Percentiles rank a stretch among this genome's conserved stretches.
These are phyloP conservation scores for Dendrolimus punctatus DNA, from an alignment of 1,140 invertebrate species.

Conservation along the genomic window DNA sequence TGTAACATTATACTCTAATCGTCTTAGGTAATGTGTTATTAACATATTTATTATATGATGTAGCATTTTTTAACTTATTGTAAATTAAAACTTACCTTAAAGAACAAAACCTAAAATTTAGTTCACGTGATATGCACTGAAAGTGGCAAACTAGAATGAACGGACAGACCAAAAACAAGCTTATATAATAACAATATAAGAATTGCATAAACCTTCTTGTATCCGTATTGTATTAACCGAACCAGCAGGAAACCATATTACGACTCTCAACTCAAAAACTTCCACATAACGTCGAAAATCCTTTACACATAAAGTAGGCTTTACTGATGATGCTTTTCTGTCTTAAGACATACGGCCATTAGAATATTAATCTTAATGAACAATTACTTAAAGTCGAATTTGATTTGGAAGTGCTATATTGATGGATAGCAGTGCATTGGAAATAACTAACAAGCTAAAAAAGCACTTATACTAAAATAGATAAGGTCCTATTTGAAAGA, in stretches of 20 bases:
- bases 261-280: slow-evolving; percentile 10
- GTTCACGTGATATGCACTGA: slow-evolving; percentile 55
- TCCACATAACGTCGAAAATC: neutral
- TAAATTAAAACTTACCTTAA: slow-evolving; percentile 20
- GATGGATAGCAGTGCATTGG: too few species aligned
- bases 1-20: too few species aligned
- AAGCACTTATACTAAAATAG: too few species aligned
- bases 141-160: slow-evolving; percentile 46
- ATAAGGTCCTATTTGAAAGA: too few species aligned
- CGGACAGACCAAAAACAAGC: slow-evolving; percentile 37
- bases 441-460: too few species aligned
- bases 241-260: slow-evolving; percentile 2
- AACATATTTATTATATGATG: neutral
- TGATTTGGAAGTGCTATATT: too few species aligned
- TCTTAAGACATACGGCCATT: too few species aligned
- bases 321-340: too few species aligned
- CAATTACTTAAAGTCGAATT: slow-evolving; percentile 18
- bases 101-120: slow-evolving; percentile 19
- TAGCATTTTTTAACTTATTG: neutral
- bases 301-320: too few species aligned
- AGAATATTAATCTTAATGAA: neutral
- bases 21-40: too few species aligned
- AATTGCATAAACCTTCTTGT: slow-evolving; percentile 62
- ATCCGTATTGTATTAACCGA: slow-evolving; percentile 41
- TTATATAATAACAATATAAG: slow-evolving; percentile 67